Conservation (phyloP, 2,888 invertebrate species). For the Drosophila pegasa region DNA sequence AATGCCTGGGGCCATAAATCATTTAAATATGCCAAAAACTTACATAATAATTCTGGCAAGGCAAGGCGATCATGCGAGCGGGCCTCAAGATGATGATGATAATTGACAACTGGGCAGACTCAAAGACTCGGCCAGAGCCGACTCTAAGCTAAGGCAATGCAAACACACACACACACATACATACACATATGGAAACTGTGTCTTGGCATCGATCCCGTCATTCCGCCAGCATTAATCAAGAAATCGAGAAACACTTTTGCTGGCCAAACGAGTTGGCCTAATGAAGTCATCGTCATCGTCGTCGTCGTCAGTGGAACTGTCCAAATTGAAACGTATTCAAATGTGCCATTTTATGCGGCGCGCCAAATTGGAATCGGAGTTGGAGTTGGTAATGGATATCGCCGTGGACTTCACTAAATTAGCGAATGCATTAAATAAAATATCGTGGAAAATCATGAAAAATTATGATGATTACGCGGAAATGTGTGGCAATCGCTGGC, state of each 20-base stretch:
- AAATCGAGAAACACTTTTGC: slow-evolving; percentile 57
- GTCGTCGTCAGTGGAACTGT: slow-evolving; percentile 58
- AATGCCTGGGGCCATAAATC: slow-evolving; percentile 78
- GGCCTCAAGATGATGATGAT: slow-evolving; percentile 48
- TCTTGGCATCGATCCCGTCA: slow-evolving; percentile 42
- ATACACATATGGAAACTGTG: slow-evolving; percentile 17
- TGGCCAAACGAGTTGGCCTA: slow-evolving; percentile 48
- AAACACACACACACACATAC: slow-evolving; percentile 3
- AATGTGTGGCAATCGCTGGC: slow-evolving; percentile 71
- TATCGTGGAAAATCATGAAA: slow-evolving; percentile 53
- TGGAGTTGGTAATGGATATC: slow-evolving; percentile 49
- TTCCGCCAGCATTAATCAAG: slow-evolving; percentile 65
- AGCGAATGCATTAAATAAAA: slow-evolving; percentile 44
- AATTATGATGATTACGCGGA: slow-evolving; percentile 79
- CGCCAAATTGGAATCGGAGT: slow-evolving; percentile 53
- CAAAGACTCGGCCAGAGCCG: neutral
- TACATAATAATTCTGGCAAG: slow-evolving; percentile 78
- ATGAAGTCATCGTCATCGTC: slow-evolving; percentile 70
- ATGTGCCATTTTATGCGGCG: slow-evolving; percentile 65
- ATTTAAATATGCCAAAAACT: slow-evolving; percentile 81
- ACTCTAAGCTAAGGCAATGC: slow-evolving; percentile 11
- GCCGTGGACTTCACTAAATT: slow-evolving; percentile 49
- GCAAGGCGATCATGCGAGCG: slow-evolving; percentile 51
- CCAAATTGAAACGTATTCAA: slow-evolving; percentile 76
- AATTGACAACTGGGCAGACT: slow-evolving; percentile 54